Base-by-base conservation (phyloP, 2,797 vertebrate species). In the Platyrinchus mystaceus region DNA sequence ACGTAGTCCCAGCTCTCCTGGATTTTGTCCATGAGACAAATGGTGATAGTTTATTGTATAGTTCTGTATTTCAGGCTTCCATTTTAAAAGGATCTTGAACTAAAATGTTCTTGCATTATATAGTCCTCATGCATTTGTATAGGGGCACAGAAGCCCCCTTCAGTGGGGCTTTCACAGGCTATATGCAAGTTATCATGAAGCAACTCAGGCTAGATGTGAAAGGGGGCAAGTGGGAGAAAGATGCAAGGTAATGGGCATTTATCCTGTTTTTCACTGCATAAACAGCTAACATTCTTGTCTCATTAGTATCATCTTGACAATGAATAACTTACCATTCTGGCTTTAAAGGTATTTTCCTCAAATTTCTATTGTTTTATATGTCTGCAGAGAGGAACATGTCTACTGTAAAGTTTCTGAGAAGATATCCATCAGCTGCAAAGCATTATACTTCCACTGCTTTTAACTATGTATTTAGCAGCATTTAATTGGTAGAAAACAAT, bases 401-500 rank as follows among this genome's bases (percentile, higher is more conserved):
- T 59, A 27, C 71, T 73, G 8, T 28, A 24, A 70, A 60, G 27
- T 37, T 62, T 76, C 79, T 67, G 49, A 88, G 46, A 60, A 71
- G 58, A 75, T 71, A 77, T 27, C 15, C 37, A 64, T 19, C 41
- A 92, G 27, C 68, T 89, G 76, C 32, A 74, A 89, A 75, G 23
- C 49, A 53, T 87, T 85, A 46, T 24, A 37, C 37, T 5, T 1
- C 49, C 43, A 28, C 46, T 85, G 66, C 58, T 82, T 90, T 70
- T 62, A 69, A 81, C 87, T 70, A 28, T 44, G 91, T 88, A 68
- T 84, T 76, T 81, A 90, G 79, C 66, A 84, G n/a, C 23, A 50
- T 75, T 96, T 94, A 90, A 81, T 41, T 88, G 64, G 71, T 87
- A 88, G 74, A 93, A 95, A 67, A 84, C 15, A 50, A 52, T 70